A percentile compares a stretch with the other conserved stretches of the same genome.
Conservation (phyloP, 1,140 invertebrate species). For the Melanaphis sacchari region DNA sequence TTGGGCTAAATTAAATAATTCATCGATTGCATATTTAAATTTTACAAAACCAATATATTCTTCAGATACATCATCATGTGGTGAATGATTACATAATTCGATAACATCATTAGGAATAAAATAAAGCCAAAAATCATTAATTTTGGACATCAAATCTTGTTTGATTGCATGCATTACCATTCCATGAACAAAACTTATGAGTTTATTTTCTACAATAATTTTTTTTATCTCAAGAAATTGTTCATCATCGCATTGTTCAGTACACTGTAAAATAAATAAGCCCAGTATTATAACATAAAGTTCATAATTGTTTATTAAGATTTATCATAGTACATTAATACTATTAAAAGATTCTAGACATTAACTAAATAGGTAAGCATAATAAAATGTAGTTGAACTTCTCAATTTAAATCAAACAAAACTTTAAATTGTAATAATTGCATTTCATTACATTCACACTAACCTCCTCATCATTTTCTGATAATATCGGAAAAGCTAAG, state of each 20-base stretch:
- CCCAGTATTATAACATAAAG: not conserved
- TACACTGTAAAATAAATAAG: slow-evolving; percentile 7
- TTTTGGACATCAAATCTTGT: slow-evolving; percentile 32
- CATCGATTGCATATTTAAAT: slow-evolving; percentile 48
- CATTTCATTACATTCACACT: not conserved
- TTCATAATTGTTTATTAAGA: not conserved
- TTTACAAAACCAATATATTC: slow-evolving; percentile 51
- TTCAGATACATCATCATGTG: not conserved
- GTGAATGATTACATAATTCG: slow-evolving; percentile 15
- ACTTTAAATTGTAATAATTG: not conserved
- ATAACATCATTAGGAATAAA: slow-evolving; percentile 34
- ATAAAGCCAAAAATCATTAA: slow-evolving; percentile 52
- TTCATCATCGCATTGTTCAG: slow-evolving; percentile 12
- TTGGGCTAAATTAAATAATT: slow-evolving; percentile 40
- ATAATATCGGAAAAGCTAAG: slow-evolving; percentile 14
- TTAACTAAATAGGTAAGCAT: not conserved
- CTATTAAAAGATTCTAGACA: not conserved
- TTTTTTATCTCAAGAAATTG: not conserved
- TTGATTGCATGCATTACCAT: slow-evolving; percentile 18
- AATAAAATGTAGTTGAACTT: not conserved
- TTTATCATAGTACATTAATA: not conserved
- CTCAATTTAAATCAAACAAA: not conserved
- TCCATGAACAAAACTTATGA: slow-evolving; percentile 38
- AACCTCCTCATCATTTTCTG: not conserved
- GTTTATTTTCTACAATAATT: slow-evolving; percentile 20